Evolutionary conservation across 1,140 invertebrate genomes (phyloP).

Genomic region (Xylocopa sonorina): DNA sequence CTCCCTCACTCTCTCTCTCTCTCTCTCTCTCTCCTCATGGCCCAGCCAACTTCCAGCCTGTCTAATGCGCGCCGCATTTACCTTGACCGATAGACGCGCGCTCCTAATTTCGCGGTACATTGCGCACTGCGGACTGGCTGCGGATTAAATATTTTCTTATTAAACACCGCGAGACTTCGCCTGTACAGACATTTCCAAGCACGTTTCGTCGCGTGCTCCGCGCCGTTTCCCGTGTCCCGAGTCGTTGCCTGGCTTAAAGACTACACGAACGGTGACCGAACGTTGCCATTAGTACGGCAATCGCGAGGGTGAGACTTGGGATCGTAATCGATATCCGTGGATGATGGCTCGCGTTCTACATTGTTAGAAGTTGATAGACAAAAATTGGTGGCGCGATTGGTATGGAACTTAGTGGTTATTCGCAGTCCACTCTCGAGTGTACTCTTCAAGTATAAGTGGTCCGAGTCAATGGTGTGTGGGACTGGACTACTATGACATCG

Average conservation of each 20-base stretch:
- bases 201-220: neutral
- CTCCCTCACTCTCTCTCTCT: conserved; percentile 7
- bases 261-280: neutral
- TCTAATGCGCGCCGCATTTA: conserved; percentile 78
- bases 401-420: too few relatives aligned
- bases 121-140: conserved; percentile 59
- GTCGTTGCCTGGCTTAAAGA: neutral
- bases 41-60: conserved; percentile 51
- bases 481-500: too few relatives aligned
- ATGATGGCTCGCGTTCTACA: too few relatives aligned
- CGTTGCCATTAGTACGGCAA: neutral
- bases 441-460: neutral
- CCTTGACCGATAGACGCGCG: conserved; percentile 77
- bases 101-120: conserved; percentile 72
- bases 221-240: neutral
- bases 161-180: conserved; percentile 27
- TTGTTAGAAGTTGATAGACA: neutral
- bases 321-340: too few relatives aligned
- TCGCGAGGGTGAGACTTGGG: too few relatives aligned
- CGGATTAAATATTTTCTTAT: conserved; percentile 58
- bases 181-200: neutral
- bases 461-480: neutral
- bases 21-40: conserved; percentile 41
- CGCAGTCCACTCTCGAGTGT: neutral
- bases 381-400: too few relatives aligned